Conservation (phyloP, 2,113 vertebrate species). For the Brienomyrus brachyistius region DNA sequence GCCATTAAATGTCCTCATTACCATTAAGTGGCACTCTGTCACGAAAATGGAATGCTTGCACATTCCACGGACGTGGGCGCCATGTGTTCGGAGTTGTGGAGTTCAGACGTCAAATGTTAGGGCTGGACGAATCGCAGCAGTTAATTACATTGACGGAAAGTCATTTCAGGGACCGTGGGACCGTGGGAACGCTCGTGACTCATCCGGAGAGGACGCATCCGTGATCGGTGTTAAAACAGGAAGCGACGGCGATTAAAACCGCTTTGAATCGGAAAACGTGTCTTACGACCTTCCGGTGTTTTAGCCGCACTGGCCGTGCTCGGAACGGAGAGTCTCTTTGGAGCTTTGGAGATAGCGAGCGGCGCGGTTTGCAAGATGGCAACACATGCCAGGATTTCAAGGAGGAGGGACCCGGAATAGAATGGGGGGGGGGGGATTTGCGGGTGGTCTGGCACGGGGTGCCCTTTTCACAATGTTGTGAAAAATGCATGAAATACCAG, state of each 20-base stretch:
- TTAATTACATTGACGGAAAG: not conserved
- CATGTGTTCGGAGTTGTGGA: not conserved
- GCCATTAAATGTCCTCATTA: not conserved
- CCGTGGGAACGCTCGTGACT: not conserved
- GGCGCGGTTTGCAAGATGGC: not conserved
- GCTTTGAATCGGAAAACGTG: not conserved
- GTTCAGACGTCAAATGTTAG: not conserved
- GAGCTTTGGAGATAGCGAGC: not conserved
- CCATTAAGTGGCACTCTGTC: not conserved
- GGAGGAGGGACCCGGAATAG: not conserved
- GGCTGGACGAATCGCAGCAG: not conserved
- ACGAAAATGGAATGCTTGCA: not conserved
- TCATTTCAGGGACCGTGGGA: not conserved
- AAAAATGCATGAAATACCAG: constrained; percentile 28
- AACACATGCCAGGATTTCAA: not conserved
- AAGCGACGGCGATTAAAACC: not conserved
- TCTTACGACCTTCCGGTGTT: not conserved
- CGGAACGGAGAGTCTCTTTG: not conserved
- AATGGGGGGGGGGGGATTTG: not conserved
- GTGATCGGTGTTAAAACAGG: not conserved
- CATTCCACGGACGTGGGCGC: not conserved
- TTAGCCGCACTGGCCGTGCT: not conserved
- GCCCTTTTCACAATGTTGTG: not conserved
- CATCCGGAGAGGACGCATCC: not conserved
- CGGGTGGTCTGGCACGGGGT: not conserved